phyloP scores from a whole-genome alignment of 2,888 invertebrate species.

The Lissonota sp. region DNA sequence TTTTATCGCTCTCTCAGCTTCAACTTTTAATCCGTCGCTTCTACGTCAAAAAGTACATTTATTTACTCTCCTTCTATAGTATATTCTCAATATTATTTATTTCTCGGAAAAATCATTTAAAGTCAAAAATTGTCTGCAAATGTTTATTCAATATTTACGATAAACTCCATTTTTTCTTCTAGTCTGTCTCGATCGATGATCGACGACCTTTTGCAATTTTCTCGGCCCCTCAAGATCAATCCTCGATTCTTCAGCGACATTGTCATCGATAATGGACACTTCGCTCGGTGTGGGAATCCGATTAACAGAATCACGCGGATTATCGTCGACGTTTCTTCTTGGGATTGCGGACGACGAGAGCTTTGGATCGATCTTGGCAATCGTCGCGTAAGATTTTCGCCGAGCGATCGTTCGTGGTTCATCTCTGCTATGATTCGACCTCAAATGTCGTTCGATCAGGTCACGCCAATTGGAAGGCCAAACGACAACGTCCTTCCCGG shows the following conservation, averaged over 20 bases:
- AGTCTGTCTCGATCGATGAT: constrained; percentile 14
- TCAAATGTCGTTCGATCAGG: constrained; percentile 42
- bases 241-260: not conserved
- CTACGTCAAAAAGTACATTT: too few species aligned
- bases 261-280: not conserved
- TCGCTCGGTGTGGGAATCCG: not conserved
- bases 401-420: not conserved
- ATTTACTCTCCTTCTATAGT: constrained; percentile 1
- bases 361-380: constrained; percentile 25
- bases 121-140: too few species aligned
- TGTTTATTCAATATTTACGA: not conserved
- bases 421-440: constrained; percentile 30
- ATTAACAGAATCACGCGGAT: not conserved
- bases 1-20: not conserved
- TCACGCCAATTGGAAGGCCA: constrained; percentile 59
- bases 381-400: constrained; percentile 29
- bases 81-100: not conserved
- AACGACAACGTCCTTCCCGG: constrained; percentile 39
- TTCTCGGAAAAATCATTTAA: too few species aligned
- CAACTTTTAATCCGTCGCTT: too few species aligned
- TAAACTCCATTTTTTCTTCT: constrained; percentile 6
- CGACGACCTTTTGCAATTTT: constrained; percentile 1
- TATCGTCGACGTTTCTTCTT: not conserved
- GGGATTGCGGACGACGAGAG: not conserved
- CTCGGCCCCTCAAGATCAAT: not conserved